These are phyloP conservation scores for Pelobates cultripes DNA, from an alignment of 2,797 vertebrate genomes.

Conservation along the genomic window DNA sequence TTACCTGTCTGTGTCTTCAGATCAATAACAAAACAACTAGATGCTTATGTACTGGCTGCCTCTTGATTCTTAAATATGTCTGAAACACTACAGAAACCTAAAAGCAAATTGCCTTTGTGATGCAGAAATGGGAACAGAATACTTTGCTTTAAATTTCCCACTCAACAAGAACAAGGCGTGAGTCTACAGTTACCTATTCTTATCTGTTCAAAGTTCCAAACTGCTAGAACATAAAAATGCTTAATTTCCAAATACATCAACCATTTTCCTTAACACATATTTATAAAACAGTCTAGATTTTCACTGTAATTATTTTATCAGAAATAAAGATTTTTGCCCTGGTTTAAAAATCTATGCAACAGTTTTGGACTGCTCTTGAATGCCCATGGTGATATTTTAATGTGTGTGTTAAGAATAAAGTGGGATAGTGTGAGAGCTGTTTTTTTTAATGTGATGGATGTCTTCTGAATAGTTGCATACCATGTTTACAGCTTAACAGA, in stretches of 20 bases:
- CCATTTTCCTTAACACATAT: neutral
- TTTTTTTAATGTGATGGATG: no score
- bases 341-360: slow-evolving; percentile 10
- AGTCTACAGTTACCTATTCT: no score
- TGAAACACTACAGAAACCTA: neutral
- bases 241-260: neutral
- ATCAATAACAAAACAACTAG: slow-evolving; percentile 45
- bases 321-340: neutral
- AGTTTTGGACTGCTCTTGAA: no score
- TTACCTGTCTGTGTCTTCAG: slow-evolving; percentile 36
- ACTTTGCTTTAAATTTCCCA: no score
- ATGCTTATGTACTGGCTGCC: slow-evolving; percentile 50
- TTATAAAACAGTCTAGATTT: neutral
- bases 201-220: neutral
- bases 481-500: no score
- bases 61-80: slow-evolving; percentile 36
- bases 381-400: no score
- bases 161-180: no score
- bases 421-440: no score
- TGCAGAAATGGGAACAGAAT: neutral
- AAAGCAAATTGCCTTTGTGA: neutral
- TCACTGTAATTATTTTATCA: neutral
- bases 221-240: neutral
- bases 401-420: no score
- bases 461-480: no score